A percentile compares a stretch with the other conserved stretches of the same genome.
Conservation (phyloP, 2,797 vertebrate species). For the Tachyglossus aculeatus region DNA sequence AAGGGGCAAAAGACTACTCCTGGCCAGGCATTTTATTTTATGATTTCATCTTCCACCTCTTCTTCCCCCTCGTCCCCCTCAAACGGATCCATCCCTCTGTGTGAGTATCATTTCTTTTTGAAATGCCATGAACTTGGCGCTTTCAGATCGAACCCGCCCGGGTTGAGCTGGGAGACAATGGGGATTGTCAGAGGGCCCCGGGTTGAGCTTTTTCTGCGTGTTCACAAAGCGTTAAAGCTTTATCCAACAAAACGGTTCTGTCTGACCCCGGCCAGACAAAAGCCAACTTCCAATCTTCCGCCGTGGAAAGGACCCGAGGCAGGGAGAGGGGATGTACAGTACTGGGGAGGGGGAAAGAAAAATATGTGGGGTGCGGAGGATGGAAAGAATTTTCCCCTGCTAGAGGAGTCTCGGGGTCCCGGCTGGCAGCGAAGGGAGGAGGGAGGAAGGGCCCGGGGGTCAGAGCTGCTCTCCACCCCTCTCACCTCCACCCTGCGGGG, state of each 20-base stretch:
- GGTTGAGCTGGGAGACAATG: constrained; percentile 68
- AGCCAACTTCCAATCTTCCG: constrained; percentile 70
- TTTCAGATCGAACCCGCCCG: constrained; percentile 67
- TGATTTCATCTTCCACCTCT: not conserved
- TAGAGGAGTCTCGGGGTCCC: not conserved
- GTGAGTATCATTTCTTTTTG: constrained; percentile 66
- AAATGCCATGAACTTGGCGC: constrained; percentile 79
- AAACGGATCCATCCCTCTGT: constrained; percentile 13
- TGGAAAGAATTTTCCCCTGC: not conserved
- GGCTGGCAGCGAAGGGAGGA: not conserved
- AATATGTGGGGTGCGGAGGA: not conserved
- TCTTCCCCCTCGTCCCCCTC: not conserved
- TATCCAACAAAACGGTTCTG: constrained; percentile 75
- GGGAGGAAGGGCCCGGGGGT: not conserved
- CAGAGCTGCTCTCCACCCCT: not conserved
- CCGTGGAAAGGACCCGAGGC: constrained; percentile 14
- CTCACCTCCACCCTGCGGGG: not conserved
- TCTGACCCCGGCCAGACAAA: constrained; percentile 80
- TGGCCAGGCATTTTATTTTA: constrained; percentile 1
- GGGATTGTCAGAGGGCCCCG: constrained; percentile 69
- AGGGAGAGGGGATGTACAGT: constrained; percentile 2
- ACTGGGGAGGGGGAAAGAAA: not conserved
- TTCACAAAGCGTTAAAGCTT: constrained; percentile 82
- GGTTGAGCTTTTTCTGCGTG: constrained; percentile 74
- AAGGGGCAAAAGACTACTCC: not conserved